Evolutionary conservation across 2,888 invertebrate species (phyloP), one percentile per base, ranked within the genome.

Genomic region (Hypomecis punctinalis): DNA sequence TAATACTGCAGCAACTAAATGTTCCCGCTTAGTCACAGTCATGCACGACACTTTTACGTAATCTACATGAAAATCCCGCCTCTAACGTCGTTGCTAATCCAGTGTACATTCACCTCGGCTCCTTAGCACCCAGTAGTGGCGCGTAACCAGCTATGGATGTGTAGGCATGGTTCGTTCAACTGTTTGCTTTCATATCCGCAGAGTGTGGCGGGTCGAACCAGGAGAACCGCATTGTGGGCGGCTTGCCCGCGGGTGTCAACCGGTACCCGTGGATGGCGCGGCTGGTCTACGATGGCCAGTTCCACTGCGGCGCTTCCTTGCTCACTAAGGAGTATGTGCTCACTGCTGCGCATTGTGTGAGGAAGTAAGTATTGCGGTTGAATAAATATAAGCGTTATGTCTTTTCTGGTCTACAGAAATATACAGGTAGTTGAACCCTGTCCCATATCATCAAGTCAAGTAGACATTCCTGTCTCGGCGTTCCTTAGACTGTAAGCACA

Each of bases 201-300:
- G 97, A 97, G 88, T 97, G 97, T 80, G 97, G 97, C 43, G 93
- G 96, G 64, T 94, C 96, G 0, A 97, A 97, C 90, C 97, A 97
- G 91, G 97, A 97, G 92, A 96, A 96, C 83, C 94, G 97, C 74
- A 97, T 98, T 71, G 97, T 98, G 61, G 97, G 97, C 56, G 97
- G 97, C 10, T 94, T 95, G 78, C 96, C 97, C 33, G 96, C 97
- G 0, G 96, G 96, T 57, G 94, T 96, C 40, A 97, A 97, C 89
- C 95, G 96, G 73, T 97, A 97, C 85, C 97, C 97, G 7, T 97
- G 97, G 97, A 95, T 97, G 87, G 97, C 97, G 4, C 94, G 97
- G 75, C 94, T 98, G 61, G 96, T 97, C 10, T 97, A 97, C 84
- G 97, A 97, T 80, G 97, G 97, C 0, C 96, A 96, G 85, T 97